Base-by-base conservation (phyloP, 2,113 vertebrate species). In the Sterna hirundo region DNA sequence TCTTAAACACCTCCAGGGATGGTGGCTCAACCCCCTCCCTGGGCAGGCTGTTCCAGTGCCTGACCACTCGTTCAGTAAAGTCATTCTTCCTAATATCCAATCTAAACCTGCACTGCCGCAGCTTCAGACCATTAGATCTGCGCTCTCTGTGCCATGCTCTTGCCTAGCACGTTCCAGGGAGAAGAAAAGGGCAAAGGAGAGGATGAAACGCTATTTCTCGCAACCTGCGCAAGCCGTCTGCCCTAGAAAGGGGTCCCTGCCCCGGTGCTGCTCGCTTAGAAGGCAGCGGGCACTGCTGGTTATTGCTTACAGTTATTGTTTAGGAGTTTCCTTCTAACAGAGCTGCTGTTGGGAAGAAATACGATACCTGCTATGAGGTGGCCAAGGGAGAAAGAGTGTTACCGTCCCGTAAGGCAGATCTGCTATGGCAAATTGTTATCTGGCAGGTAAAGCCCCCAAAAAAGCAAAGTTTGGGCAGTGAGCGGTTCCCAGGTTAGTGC, bases 211-310 rank as follows among this genome's bases (percentile, higher is more conserved):
- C 8, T 10, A 13, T 86, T 88, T 80, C 32, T 61, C 21, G 20
- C 8, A 32, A 22, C 17, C 5, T 14, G 0, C 2, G 70, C 0
- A 9, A 58, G 38, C 0, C 11, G 7, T 76, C 52, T 42, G n/a
- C 79, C 20, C 32, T 88, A 36, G 68, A 42, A 79, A 49, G 49
- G 29, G 36, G 7, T 86, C 47, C 1, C 61, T 62, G 69, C 44
- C 62, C 25, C 42, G 8, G 1, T 36, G 46, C 52, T 42, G 16
- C 78, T 71, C 44, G 4, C 38, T 62, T 21, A 66, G 46, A 40
- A 61, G 22, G 20, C 47, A 38, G 25, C 22, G 52, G 71, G 54
- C 42, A 10, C 46, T 40, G 3, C 42, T 42, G 42, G 27, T 5
- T 74, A 2, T n/a, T 22, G 32, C 69, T 91, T 72, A 32, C 18